Evolutionary conservation across 2,888 invertebrate genomes (phyloP).

Genomic region (Protonemura montana): DNA sequence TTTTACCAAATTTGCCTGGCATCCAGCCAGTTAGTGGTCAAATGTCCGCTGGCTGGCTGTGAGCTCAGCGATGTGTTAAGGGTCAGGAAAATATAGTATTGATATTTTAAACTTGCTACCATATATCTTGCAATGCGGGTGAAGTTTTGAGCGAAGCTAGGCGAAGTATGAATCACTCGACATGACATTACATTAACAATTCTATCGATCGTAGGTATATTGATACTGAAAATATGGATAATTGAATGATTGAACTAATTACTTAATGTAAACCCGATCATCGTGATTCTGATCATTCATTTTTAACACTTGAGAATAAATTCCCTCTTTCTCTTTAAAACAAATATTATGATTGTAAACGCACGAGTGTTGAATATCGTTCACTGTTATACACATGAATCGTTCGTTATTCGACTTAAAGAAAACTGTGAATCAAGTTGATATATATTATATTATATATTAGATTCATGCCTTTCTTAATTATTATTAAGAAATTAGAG

Average conservation of each 20-base stretch:
- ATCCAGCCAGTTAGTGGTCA: constrained; percentile 79
- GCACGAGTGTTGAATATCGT: background rate
- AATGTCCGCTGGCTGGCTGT: constrained; percentile 75
- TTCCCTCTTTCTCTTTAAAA: constrained; percentile 5
- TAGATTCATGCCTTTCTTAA: background rate
- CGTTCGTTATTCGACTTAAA: background rate
- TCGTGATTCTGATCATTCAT: constrained; percentile 1
- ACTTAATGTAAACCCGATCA: constrained; percentile 4
- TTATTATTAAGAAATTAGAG: constrained; percentile 4
- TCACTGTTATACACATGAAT: background rate
- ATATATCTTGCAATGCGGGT: background rate
- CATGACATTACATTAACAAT: background rate
- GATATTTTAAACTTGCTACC: background rate
- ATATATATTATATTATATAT: constrained; percentile 4
- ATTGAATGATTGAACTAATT: background rate
- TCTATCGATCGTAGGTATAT: background rate
- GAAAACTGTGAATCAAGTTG: background rate
- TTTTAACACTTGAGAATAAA: constrained; percentile 8
- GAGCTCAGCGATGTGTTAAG: constrained; percentile 50
- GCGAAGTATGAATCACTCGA: constrained; percentile 1
- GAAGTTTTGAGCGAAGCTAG: background rate
- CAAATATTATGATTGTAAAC: background rate
- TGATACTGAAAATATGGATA: constrained; percentile 1
- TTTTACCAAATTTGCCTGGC: constrained; percentile 72
- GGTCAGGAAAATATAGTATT: background rate